phyloP scores from a whole-genome alignment of 2,797 vertebrate species.

The Aeoliscus strigatus region DNA sequence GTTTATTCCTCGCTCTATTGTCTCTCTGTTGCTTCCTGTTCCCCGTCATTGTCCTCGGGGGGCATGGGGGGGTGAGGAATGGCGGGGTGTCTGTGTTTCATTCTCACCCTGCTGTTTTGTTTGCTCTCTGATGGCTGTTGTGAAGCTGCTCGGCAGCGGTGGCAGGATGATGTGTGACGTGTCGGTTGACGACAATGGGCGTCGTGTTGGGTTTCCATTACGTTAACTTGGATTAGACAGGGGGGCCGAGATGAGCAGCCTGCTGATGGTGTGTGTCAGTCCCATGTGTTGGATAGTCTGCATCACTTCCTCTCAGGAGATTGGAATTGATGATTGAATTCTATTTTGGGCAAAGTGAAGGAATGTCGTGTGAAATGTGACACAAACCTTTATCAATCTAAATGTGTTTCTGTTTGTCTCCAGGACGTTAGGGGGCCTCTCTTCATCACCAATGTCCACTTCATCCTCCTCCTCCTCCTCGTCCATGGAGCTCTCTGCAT shows the following conservation, averaged over 20 bases:
- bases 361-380: no score
- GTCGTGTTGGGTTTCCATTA: slow-evolving; percentile 10
- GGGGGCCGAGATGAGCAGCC: slow-evolving; percentile 1
- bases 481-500: slow-evolving; percentile 58
- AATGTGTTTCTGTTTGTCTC: slow-evolving; percentile 13
- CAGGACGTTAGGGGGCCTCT: slow-evolving; percentile 87
- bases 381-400: no score
- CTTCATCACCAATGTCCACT: slow-evolving; percentile 54
- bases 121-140: slow-evolving; percentile 35
- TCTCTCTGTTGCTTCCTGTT: slow-evolving; percentile 2
- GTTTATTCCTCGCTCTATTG: slow-evolving; percentile 17
- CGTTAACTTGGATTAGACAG: slow-evolving; percentile 20
- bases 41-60: slow-evolving; percentile 15
- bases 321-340: no score
- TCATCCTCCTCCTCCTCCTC: slow-evolving; percentile 61
- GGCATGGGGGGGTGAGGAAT: no score
- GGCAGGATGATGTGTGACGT: slow-evolving; percentile 17
- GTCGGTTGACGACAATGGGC: slow-evolving; percentile 4
- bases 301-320: no score
- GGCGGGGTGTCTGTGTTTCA: slow-evolving; percentile 47
- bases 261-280: neutral
- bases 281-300: no score
- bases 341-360: no score
- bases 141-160: slow-evolving; percentile 24
- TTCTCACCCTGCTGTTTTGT: slow-evolving; percentile 46